Evolutionary conservation across 2,888 invertebrate species (phyloP).

Genomic region (Oscheius sp.): DNA sequence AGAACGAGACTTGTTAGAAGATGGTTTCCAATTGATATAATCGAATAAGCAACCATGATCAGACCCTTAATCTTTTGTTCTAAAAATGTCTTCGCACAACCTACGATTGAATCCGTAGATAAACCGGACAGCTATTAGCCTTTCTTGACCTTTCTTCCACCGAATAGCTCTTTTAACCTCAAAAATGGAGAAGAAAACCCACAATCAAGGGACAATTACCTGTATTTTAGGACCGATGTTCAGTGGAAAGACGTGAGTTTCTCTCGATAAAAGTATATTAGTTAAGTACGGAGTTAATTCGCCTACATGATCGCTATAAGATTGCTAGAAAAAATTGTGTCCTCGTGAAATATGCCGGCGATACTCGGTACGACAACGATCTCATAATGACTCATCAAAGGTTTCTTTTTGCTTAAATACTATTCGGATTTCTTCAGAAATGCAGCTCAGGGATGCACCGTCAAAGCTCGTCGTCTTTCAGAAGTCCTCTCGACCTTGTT

Average conservation of each 20-base stretch:
- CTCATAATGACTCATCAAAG: constrained; percentile 59
- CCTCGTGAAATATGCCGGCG: constrained; percentile 65
- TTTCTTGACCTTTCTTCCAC: too few relatives aligned
- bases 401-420: constrained; percentile 22
- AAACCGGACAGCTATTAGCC: too few relatives aligned
- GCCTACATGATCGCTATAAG: constrained; percentile 62
- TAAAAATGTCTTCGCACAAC: too few relatives aligned
- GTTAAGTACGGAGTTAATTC: constrained; percentile 63
- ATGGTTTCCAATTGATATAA: too few relatives aligned
- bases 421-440: constrained; percentile 34
- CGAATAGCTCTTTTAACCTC: too few relatives aligned
- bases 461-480: constrained; percentile 70
- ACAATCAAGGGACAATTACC: too few relatives aligned
- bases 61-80: too few relatives aligned
- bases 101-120: too few relatives aligned
- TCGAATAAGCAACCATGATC: too few relatives aligned
- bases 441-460: constrained; percentile 47
- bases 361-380: constrained; percentile 64
- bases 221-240: constrained; percentile 60
- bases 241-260: constrained; percentile 56
- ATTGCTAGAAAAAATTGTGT: constrained; percentile 62
- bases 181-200: too few relatives aligned
- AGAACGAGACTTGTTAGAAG: too few relatives aligned
- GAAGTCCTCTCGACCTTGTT: constrained; percentile 61
- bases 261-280: neutral